These are phyloP conservation scores for Epizoanthus rinbou DNA, from an alignment of 92 coral and sea anemone genomes.

Conservation along the genomic window DNA sequence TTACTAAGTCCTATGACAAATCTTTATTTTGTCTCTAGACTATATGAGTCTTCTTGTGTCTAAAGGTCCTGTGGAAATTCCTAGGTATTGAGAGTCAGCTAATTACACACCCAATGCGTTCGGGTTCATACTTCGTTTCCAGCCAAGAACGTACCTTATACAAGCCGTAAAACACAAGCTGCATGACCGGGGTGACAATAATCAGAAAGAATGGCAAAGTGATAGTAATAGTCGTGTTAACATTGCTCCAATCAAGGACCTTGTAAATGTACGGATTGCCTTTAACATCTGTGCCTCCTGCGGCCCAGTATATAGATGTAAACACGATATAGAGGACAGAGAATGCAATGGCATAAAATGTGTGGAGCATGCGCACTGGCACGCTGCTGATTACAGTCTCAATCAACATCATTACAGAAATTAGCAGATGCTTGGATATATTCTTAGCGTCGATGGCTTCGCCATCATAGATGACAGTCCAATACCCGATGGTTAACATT, in stretches of 20 bases:
- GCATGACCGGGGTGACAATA: constrained; percentile 37
- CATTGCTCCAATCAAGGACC: constrained; percentile 29
- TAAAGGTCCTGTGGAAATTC: too few species aligned
- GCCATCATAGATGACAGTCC: constrained; percentile 6
- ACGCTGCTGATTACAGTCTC: constrained; percentile 33
- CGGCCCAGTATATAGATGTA: constrained; percentile 54
- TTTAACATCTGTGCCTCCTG: constrained; percentile 10
- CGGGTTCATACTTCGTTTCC: constrained; percentile 16
- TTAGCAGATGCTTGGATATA: constrained; percentile 12
- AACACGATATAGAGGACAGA: constrained; percentile 28
- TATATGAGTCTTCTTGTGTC: too few species aligned
- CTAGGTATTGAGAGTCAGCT: background rate
- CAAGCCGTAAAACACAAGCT: constrained; percentile 43
- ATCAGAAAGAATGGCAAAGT: constrained; percentile 6
- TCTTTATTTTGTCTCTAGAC: too few species aligned
- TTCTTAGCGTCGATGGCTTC: background rate
- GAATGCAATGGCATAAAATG: constrained; percentile 38
- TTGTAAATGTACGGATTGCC: constrained; percentile 50
- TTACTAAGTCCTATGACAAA: too few species aligned
- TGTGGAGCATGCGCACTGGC: constrained; percentile 50
- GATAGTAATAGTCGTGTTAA: constrained; percentile 5
- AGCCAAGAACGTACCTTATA: constrained; percentile 43
- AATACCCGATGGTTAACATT: constrained; percentile 25
- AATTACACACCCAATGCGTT: background rate
- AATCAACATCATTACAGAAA: constrained; percentile 4